Evolutionary conservation across 2,113 vertebrate genomes (phyloP).

Genomic region (Terrapene triunguis): DNA sequence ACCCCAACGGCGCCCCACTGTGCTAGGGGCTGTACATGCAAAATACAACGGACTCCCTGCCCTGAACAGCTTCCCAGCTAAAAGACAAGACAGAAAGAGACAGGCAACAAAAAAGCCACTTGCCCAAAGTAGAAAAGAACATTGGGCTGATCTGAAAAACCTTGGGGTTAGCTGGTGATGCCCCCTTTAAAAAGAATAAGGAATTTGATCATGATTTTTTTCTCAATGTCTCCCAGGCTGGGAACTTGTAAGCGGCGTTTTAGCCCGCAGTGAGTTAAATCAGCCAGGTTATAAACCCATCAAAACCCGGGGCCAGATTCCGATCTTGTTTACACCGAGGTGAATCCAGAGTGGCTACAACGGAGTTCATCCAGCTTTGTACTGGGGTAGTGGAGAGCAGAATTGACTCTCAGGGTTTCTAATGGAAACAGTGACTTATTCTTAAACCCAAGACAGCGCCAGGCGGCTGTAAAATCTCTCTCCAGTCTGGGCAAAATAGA

Average conservation of each 20-base stretch:
- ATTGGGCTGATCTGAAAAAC: background rate
- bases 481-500: constrained; percentile 75
- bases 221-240: constrained; percentile 57
- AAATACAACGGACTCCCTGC: background rate
- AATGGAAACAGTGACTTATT: constrained; percentile 68
- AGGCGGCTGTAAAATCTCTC: constrained; percentile 55
- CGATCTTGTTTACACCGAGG: constrained; percentile 40
- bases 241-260: constrained; percentile 54
- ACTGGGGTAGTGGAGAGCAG: background rate
- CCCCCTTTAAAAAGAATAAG: constrained; percentile 18
- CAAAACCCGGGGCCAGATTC: constrained; percentile 51
- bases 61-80: background rate
- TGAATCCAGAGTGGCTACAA: background rate
- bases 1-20: rapidly evolving
- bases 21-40: background rate
- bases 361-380: background rate
- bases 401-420: constrained; percentile 52
- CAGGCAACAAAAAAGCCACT: background rate
- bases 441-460: constrained; percentile 28
- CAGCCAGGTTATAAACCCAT: constrained; percentile 58
- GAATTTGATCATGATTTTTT: constrained; percentile 8
- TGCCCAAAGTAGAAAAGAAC: background rate
- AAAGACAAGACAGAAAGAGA: background rate
- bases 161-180: background rate
- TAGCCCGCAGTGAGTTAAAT: constrained; percentile 54